A percentile compares a stretch with the other conserved stretches of the same genome.
Conservation (phyloP, 2,113 vertebrate species). For the Cinclus cinclus region DNA sequence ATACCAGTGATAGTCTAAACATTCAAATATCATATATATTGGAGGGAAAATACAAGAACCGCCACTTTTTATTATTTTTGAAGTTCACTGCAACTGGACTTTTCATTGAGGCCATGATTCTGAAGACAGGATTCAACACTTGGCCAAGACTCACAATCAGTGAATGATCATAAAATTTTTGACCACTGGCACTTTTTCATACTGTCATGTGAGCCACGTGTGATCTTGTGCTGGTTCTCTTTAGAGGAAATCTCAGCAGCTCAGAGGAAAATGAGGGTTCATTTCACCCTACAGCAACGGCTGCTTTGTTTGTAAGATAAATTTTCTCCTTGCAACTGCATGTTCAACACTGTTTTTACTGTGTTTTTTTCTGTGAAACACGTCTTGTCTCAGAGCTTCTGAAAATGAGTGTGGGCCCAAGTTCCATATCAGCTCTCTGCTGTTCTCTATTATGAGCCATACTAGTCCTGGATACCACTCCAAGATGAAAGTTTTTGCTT, state of each 20-base stretch:
- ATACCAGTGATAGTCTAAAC: not conserved
- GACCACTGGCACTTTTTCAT: not conserved
- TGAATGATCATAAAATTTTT: not conserved
- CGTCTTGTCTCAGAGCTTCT: not conserved
- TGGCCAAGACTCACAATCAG: not conserved
- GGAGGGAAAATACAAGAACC: not conserved
- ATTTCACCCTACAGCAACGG: accelerated
- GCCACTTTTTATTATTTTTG: not conserved
- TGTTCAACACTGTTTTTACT: not conserved
- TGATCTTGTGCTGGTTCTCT: not conserved
- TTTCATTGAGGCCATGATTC: not conserved
- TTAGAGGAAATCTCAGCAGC: not conserved
- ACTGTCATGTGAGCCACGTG: not conserved
- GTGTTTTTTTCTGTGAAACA: not conserved
- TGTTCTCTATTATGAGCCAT: not conserved
- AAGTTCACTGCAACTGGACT: not conserved
- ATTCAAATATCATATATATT: not conserved
- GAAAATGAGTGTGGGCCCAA: not conserved
- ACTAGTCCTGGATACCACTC: not conserved
- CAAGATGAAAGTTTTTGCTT: not conserved
- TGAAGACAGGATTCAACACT: not conserved
- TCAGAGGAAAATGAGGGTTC: not conserved
- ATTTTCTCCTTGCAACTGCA: not conserved
- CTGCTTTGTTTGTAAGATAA: not conserved
- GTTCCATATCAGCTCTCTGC: not conserved